Evolutionary conservation across 2,797 vertebrate species (phyloP).

Genomic region (Pseudochirops cupreus): DNA sequence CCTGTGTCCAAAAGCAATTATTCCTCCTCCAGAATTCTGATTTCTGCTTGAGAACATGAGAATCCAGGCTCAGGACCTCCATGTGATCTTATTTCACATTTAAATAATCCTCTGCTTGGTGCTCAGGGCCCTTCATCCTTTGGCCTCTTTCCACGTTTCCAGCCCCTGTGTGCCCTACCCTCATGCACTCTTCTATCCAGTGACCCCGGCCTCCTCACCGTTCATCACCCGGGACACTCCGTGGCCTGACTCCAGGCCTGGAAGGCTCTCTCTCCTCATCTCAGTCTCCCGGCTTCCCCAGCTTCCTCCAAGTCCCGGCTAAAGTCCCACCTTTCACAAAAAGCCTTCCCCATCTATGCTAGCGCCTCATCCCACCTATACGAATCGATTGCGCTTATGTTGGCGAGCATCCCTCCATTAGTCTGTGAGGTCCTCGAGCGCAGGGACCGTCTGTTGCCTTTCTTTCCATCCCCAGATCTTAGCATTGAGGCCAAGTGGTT

Average conservation of each 20-base stretch:
- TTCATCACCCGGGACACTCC: not conserved
- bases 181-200: not conserved
- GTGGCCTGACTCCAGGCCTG: no score
- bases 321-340: not conserved
- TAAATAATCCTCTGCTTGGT: no score
- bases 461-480: not conserved
- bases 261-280: not conserved
- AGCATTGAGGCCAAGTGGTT: not conserved
- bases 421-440: not conserved
- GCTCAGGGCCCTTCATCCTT: not conserved
- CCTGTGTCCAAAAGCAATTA: not conserved
- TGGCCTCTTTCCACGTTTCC: no score
- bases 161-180: not conserved
- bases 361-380: not conserved
- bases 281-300: not conserved
- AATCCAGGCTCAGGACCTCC: not conserved
- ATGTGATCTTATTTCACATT: no score
- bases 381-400: no score
- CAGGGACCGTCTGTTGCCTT: not conserved
- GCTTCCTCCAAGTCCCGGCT: not conserved
- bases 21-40: slow-evolving; percentile 22
- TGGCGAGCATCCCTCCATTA: not conserved
- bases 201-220: not conserved
- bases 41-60: slow-evolving; percentile 36
- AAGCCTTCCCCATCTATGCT: not conserved